A percentile compares a stretch with the other conserved stretches of the same genome.
These are phyloP conservation scores for Scaptomyza flava DNA, from an alignment of 2,888 invertebrate genomes.

Conservation along the genomic window DNA sequence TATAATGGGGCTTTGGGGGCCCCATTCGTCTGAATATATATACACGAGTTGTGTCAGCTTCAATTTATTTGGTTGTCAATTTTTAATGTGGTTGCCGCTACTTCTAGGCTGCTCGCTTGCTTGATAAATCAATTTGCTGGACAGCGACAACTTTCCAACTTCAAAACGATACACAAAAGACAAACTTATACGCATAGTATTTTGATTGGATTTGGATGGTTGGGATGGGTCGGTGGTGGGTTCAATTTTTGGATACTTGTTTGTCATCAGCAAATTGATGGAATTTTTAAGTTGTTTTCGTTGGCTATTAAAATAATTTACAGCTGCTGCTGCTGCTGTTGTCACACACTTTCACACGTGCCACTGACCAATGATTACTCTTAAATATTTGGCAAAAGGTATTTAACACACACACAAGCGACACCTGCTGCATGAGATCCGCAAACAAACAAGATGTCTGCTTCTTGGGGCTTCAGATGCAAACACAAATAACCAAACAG, in stretches of 20 bases:
- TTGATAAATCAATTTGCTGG: conserved; percentile 74
- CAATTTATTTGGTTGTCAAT: conserved; percentile 77
- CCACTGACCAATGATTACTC: conserved; percentile 50
- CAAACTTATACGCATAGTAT: conserved; percentile 9
- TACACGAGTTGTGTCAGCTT: conserved; percentile 54
- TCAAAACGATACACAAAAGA: conserved; percentile 35
- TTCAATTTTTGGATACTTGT: conserved; percentile 34
- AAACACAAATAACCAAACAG: conserved; percentile 65
- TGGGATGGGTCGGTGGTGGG: neutral
- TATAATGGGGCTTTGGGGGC: conserved; percentile 26
- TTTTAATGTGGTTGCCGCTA: conserved; percentile 68
- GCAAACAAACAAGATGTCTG: conserved; percentile 56
- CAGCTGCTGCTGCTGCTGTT: conserved; percentile 33
- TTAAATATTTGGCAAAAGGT: conserved; percentile 61
- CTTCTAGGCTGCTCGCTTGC: neutral
- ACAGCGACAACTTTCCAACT: conserved; percentile 34
- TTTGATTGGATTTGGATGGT: conserved; percentile 63
- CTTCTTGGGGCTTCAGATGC: conserved; percentile 47
- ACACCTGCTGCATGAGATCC: conserved; percentile 47
- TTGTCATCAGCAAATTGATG: conserved; percentile 63
- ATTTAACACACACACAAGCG: conserved; percentile 49
- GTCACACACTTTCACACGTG: conserved; percentile 30
- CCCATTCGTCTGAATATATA: neutral
- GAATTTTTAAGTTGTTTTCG: conserved; percentile 68
- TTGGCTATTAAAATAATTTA: conserved; percentile 60